Percentiles rank a stretch among this genome's conserved stretches.
These are phyloP conservation scores for Tapirus terrestris DNA, from an alignment of 2,113 vertebrate species.

Conservation along the genomic window DNA sequence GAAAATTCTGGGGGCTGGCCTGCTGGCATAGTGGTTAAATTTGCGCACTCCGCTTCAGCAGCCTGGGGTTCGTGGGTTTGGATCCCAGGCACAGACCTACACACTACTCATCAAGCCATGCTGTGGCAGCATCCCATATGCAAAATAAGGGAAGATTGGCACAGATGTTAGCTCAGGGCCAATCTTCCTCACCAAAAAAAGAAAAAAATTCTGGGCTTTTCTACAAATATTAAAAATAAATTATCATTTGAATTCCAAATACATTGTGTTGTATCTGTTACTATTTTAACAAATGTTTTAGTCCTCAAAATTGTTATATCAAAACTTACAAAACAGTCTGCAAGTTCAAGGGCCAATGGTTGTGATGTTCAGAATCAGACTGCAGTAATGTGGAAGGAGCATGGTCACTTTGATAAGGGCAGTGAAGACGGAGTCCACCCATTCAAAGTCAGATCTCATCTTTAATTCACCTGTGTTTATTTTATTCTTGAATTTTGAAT, in stretches of 20 bases:
- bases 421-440: neutral
- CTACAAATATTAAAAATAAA: neutral
- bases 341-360: neutral
- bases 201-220: neutral
- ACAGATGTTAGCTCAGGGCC: too few species aligned
- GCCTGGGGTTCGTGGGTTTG: too few species aligned
- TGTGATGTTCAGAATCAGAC: neutral
- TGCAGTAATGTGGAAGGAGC: neutral
- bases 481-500: neutral
- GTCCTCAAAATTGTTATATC: neutral
- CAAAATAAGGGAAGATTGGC: too few species aligned
- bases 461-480: neutral
- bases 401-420: neutral
- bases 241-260: conserved; percentile 26
- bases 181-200: too few species aligned
- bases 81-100: too few species aligned
- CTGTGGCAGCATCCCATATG: too few species aligned
- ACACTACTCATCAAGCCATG: too few species aligned
- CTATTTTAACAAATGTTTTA: neutral
- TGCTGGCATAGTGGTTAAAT: too few species aligned
- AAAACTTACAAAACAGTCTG: neutral
- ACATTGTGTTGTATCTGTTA: neutral
- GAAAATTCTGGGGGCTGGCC: neutral
- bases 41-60: too few species aligned
- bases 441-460: neutral